Evolutionary conservation across 2,113 vertebrate species (phyloP), one percentile per base, ranked within the genome.

Genomic region (Ochotona princeps): DNA sequence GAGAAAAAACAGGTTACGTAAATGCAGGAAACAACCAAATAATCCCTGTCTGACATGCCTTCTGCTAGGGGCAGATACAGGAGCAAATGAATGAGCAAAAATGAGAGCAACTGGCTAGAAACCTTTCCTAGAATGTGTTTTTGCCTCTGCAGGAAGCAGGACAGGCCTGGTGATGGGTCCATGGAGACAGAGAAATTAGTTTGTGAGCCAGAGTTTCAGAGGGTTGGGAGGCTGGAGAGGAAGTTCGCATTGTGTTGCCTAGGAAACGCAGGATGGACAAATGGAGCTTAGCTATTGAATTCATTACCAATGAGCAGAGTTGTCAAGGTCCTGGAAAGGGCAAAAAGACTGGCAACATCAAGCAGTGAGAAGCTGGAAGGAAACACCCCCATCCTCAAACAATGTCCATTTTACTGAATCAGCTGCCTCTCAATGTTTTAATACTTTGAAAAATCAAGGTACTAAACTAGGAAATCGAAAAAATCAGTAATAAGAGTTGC

Each of bases 221-320:
- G 15, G 13, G n/a, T 13, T 1, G 4, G 72, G 90, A 44, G 51
- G 5, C 30, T n/a, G 28, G 12, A 63, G 32, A 72, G 47, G 35
- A 89, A 87, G 38, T 32, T 60, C 74, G 44, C 85, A n/a, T 51
- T 47, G 30, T 8, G 30, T 70, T 93, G 81, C 66, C 84, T 89
- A 51, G 60, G 91, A 60, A 93, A 96, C 13, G 4, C 8, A 69
- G 32, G 65, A 76, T 81, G 57, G 66, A 79, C 38, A 79, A 44
- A 30, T 8, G 14, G 35, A 89, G 51, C n/a, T 73, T 61, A 14
- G 60, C 49, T 15, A 44, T 90, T 54, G 51, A 65, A 54, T 18
- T 20, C 4, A 69, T 49, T 69, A 30, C 28, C 57, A 51, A 2
- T 51, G 70, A 47, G 26, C 1, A 63, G 70, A 7, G 6, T 49